Evolutionary conservation across 2,888 invertebrate genomes (phyloP).

Genomic region (Drosophila conformis): DNA sequence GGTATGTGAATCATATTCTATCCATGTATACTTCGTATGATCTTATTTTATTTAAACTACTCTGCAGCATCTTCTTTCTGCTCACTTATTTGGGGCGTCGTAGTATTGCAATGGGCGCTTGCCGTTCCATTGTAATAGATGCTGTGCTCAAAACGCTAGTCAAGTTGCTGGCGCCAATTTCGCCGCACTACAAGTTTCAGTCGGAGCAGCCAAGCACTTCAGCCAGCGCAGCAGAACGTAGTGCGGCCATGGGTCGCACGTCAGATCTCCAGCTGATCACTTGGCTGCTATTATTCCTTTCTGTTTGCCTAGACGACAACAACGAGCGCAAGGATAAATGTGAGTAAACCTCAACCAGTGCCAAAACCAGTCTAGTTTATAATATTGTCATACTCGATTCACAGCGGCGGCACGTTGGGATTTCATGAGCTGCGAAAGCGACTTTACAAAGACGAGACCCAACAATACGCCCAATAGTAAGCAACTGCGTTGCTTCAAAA

Average conservation of each 20-base stretch:
- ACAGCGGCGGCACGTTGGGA: slow-evolving; percentile 90
- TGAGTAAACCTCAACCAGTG: slow-evolving; percentile 49
- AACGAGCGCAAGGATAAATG: slow-evolving; percentile 85
- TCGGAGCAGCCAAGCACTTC: slow-evolving; percentile 71
- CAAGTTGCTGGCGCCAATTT: slow-evolving; percentile 87
- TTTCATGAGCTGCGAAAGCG: slow-evolving; percentile 93
- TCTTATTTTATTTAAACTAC: background rate
- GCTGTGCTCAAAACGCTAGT: slow-evolving; percentile 88
- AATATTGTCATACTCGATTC: background rate
- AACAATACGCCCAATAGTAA: slow-evolving; percentile 82
- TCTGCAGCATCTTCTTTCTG: slow-evolving; percentile 91
- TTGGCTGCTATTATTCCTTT: slow-evolving; percentile 91
- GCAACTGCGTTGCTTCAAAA: slow-evolving; percentile 84
- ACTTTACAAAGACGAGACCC: slow-evolving; percentile 85
- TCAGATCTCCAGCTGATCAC: slow-evolving; percentile 89
- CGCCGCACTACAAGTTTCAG: slow-evolving; percentile 81
- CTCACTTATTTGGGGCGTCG: slow-evolving; percentile 94
- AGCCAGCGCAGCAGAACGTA: slow-evolving; percentile 85
- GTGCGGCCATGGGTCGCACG: slow-evolving; percentile 58
- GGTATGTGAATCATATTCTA: slow-evolving; percentile 85
- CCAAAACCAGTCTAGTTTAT: background rate
- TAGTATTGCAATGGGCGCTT: slow-evolving; percentile 88
- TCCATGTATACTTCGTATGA: background rate
- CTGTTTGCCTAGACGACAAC: slow-evolving; percentile 88
- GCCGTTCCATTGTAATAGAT: slow-evolving; percentile 87